Evolutionary conservation across 2,888 invertebrate species (phyloP).

Genomic region (Drosophila anomalata): DNA sequence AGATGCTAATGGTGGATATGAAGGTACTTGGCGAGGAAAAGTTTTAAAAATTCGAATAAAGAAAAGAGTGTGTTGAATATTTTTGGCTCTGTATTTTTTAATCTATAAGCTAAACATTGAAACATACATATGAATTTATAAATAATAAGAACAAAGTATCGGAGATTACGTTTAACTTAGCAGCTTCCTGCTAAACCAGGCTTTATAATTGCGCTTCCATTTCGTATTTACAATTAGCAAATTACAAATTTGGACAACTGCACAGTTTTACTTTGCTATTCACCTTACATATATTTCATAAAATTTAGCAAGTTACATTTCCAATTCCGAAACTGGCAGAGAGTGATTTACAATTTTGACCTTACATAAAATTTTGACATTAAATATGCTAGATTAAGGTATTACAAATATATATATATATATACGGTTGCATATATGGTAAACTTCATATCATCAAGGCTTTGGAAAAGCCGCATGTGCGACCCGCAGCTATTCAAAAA

Average conservation of each 20-base stretch:
- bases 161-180: conserved; percentile 35
- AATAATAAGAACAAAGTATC: conserved; percentile 37
- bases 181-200: conserved; percentile 18
- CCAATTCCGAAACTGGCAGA: conserved; percentile 11
- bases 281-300: conserved; percentile 61
- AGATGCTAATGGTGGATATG: conserved; percentile 50
- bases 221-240: conserved; percentile 15
- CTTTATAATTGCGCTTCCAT: conserved; percentile 17
- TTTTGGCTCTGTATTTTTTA: conserved; percentile 36
- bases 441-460: conserved; percentile 35
- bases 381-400: conserved; percentile 40
- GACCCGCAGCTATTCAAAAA: conserved; percentile 38
- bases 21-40: conserved; percentile 53
- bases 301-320: conserved; percentile 48
- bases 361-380: conserved; percentile 64
- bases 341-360: conserved; percentile 64
- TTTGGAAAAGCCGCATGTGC: conserved; percentile 35
- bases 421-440: conserved; percentile 35
- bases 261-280: conserved; percentile 18
- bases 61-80: conserved; percentile 11
- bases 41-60: background rate
- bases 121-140: conserved; percentile 28
- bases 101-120: conserved; percentile 31
- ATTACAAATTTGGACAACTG: background rate
- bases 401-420: conserved; percentile 40